phyloP scores from a whole-genome alignment of 2,797 vertebrate species.

The Neomorphus geoffroyi region DNA sequence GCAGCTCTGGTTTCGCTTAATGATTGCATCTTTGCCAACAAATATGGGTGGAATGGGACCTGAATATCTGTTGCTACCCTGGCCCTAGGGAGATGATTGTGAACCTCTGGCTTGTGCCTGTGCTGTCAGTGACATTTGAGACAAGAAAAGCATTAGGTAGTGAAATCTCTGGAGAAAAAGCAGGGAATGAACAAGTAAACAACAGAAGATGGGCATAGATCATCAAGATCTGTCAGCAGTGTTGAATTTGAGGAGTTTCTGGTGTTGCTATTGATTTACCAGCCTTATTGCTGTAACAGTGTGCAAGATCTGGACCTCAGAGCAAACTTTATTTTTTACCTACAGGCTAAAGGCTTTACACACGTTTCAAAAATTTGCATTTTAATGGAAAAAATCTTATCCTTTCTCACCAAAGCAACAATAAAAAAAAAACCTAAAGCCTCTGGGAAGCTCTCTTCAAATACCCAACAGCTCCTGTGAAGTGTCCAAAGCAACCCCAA shows the following conservation, averaged over 20 bases:
- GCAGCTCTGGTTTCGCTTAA: neutral
- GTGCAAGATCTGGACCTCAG: neutral
- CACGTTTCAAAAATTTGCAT: neutral
- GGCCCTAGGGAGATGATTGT: neutral
- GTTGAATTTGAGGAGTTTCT: neutral
- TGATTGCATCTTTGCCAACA: neutral
- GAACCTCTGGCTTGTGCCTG: neutral
- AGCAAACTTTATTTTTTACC: neutral
- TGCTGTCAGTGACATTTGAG: constrained; percentile 5
- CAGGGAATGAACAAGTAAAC: neutral
- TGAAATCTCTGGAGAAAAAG: neutral
- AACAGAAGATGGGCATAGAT: neutral
- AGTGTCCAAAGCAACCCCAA: neutral
- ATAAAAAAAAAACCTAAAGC: neutral
- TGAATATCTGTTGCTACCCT: neutral
- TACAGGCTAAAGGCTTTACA: neutral
- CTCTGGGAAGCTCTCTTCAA: neutral
- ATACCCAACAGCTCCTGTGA: neutral
- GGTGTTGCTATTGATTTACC: neutral
- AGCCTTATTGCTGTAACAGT: neutral
- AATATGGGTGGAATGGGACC: neutral
- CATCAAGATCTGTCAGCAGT: neutral
- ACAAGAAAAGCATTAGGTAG: neutral
- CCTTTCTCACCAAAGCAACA: neutral
- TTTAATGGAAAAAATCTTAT: constrained; percentile 12